Percentiles rank a stretch among this genome's conserved stretches.
These are phyloP conservation scores for Lagopus leucura DNA, from an alignment of 2,113 vertebrate species.

Conservation along the genomic window DNA sequence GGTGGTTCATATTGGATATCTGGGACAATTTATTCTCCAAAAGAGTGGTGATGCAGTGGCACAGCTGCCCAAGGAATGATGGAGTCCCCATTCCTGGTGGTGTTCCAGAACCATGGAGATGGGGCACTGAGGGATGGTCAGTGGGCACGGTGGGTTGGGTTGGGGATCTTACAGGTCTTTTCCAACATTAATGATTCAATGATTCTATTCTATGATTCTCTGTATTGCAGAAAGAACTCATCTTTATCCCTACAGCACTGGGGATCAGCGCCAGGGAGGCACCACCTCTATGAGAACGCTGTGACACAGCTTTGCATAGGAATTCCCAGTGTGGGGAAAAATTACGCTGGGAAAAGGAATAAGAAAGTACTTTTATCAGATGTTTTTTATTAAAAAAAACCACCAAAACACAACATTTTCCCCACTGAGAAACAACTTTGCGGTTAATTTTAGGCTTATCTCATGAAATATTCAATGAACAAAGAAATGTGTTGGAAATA, in stretches of 20 bases:
- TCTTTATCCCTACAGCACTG: not conserved
- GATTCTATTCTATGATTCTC: too few relatives aligned
- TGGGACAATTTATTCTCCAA: too few relatives aligned
- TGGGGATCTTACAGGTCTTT: too few relatives aligned
- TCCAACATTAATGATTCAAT: too few relatives aligned
- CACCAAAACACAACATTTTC: not conserved
- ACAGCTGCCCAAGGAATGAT: too few relatives aligned
- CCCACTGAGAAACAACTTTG: not conserved
- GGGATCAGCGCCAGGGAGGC: not conserved
- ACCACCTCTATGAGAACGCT: not conserved
- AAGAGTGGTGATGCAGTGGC: too few relatives aligned
- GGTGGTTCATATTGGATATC: too few relatives aligned
- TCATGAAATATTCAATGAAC: slow-evolving; percentile 59
- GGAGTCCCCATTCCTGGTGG: too few relatives aligned
- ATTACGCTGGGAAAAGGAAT: not conserved
- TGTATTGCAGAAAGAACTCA: not conserved
- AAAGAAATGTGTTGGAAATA: slow-evolving; percentile 27
- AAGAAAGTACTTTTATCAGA: not conserved
- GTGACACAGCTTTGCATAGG: not conserved
- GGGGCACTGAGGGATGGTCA: too few relatives aligned
- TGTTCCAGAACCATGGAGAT: too few relatives aligned
- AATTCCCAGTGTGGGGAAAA: not conserved
- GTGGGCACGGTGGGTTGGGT: too few relatives aligned
- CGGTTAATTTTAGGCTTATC: slow-evolving; percentile 43
- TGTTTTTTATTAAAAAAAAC: not conserved